These are phyloP conservation scores for Ectropis grisescens DNA, from an alignment of 1,140 invertebrate species.

Conservation along the genomic window DNA sequence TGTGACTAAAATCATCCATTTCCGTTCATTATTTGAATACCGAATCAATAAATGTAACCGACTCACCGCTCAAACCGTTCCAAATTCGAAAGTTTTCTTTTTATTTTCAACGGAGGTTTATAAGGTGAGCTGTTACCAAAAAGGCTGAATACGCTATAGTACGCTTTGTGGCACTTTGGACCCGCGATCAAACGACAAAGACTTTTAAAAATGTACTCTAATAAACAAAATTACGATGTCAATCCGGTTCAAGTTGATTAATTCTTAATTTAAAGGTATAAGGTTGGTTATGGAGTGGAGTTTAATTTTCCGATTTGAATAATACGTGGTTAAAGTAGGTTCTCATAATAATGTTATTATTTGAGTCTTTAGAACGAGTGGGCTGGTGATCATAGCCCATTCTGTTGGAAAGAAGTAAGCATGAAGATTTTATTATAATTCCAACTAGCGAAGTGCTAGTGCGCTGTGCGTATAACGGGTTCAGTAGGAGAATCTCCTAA, in stretches of 20 bases:
- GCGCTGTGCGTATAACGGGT: not conserved
- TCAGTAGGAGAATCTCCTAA: not conserved
- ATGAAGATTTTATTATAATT: slow-evolving; percentile 50
- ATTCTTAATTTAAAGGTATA: slow-evolving; percentile 11
- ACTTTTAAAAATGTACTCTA: slow-evolving; percentile 52
- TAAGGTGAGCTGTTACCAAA: slow-evolving; percentile 23
- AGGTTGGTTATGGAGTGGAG: slow-evolving; percentile 9
- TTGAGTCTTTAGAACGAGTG: slow-evolving; percentile 46
- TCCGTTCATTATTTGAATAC: too few species aligned
- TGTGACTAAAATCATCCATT: too few species aligned
- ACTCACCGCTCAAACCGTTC: too few species aligned
- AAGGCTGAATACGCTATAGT: slow-evolving; percentile 31
- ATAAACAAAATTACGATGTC: slow-evolving; percentile 23
- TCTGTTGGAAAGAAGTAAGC: slow-evolving; percentile 44
- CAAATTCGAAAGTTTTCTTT: slow-evolving; percentile 7
- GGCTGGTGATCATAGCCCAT: slow-evolving; percentile 50
- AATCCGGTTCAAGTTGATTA: not conserved
- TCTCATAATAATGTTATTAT: slow-evolving; percentile 61
- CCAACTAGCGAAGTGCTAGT: slow-evolving; percentile 11
- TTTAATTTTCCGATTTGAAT: not conserved
- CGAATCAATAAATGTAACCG: too few species aligned
- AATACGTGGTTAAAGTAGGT: slow-evolving; percentile 4
- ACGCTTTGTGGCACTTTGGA: slow-evolving; percentile 38
- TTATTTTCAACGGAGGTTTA: slow-evolving; percentile 8
- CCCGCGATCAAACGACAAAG: slow-evolving; percentile 54